phyloP scores from a whole-genome alignment of 92 coral and sea anemone genomes.

The Heteractis magnifica region DNA sequence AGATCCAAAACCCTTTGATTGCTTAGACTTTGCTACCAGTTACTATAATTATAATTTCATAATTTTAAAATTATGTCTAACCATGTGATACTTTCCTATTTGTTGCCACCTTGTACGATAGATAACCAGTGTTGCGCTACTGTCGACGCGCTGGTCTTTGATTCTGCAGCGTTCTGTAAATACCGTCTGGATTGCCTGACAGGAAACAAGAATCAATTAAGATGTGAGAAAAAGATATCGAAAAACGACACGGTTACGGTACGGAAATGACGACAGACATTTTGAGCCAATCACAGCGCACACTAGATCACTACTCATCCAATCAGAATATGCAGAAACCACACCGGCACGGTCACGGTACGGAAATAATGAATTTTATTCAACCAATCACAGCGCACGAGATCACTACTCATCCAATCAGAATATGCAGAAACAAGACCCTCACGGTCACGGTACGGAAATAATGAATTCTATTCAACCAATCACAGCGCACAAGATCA shows the following conservation, averaged over 20 bases:
- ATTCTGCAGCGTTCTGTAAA: conserved; percentile 48
- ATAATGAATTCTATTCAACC: no score
- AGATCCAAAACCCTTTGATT: background rate
- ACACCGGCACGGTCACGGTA: no score
- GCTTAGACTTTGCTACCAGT: background rate
- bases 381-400: background rate
- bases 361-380: no score
- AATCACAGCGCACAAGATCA: background rate
- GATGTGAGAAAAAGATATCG: background rate
- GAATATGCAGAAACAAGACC: no score
- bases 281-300: background rate
- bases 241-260: background rate
- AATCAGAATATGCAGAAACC: no score
- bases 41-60: background rate
- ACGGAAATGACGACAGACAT: background rate
- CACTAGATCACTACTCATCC: no score
- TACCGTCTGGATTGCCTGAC: conserved; percentile 58
- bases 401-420: background rate
- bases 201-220: background rate
- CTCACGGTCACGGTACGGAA: no score
- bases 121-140: conserved; percentile 74
- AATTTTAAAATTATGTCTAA: background rate
- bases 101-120: conserved; percentile 19
- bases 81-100: conserved; percentile 14
- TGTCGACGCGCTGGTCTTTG: conserved; percentile 28